Conservation (phyloP, 1,140 invertebrate species). For the Whitmania pigra region DNA sequence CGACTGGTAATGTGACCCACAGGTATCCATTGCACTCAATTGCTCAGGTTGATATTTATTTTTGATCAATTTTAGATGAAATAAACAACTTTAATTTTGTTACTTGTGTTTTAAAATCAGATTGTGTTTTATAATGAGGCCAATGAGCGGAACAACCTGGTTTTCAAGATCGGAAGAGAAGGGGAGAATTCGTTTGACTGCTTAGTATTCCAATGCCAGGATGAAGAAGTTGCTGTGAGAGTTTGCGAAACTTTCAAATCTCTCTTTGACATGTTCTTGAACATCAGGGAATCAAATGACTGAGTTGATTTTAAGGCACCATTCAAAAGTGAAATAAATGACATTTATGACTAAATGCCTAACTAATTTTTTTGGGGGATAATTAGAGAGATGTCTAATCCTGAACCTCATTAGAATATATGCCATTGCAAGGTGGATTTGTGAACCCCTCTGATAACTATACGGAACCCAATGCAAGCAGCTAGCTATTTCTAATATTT, state of each 20-base stretch:
- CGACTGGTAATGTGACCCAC: constrained; percentile 14
- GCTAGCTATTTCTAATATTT: too few species aligned
- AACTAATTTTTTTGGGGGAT: too few species aligned
- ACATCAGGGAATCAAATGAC: neutral
- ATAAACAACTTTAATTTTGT: neutral
- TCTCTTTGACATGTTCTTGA: constrained; percentile 16
- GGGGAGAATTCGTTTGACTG: constrained; percentile 20
- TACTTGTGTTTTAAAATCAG: constrained; percentile 7
- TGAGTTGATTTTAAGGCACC: neutral
- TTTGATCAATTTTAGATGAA: neutral
- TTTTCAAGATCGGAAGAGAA: constrained; percentile 21
- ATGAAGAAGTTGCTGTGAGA: constrained; percentile 19
- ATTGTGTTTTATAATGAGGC: constrained; percentile 23
- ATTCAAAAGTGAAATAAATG: neutral
- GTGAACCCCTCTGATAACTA: too few species aligned
- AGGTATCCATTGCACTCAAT: constrained; percentile 22
- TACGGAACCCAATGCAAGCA: too few species aligned
- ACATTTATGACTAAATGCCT: too few species aligned
- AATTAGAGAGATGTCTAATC: too few species aligned
- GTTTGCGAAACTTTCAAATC: constrained; percentile 21
- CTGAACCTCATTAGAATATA: too few species aligned
- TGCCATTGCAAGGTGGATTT: too few species aligned
- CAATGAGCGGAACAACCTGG: constrained; percentile 20
- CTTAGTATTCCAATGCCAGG: constrained; percentile 22
- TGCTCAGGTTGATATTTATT: constrained; percentile 3